A percentile compares a stretch with the other conserved stretches of the same genome.
These are phyloP conservation scores for Alviniconcha marisindica DNA, from an alignment of 1,140 invertebrate species.

Conservation along the genomic window DNA sequence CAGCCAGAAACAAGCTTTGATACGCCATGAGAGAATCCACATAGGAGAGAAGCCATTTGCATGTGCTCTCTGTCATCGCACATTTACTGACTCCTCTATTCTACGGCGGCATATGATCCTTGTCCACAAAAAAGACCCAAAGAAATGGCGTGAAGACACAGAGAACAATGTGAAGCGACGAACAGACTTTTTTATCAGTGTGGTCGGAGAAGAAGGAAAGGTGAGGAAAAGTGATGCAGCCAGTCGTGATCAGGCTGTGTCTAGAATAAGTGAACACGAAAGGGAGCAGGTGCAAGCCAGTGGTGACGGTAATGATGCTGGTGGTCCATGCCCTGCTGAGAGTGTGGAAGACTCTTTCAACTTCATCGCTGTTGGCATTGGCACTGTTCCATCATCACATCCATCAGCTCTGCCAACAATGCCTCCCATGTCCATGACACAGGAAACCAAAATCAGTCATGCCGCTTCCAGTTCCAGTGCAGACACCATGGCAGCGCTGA, in stretches of 20 bases:
- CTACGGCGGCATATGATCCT: slow-evolving; percentile 71
- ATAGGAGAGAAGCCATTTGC: slow-evolving; percentile 70
- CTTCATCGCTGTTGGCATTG: slow-evolving; percentile 9
- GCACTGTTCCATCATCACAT: background rate
- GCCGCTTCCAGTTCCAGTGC: background rate
- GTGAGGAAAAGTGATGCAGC: background rate
- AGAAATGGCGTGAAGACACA: slow-evolving; percentile 58
- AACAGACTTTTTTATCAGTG: slow-evolving; percentile 50
- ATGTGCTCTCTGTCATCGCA: slow-evolving; percentile 64
- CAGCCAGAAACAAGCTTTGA: slow-evolving; percentile 68
- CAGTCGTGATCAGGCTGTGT: no score
- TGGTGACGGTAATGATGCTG: no score
- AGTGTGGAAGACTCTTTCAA: background rate
- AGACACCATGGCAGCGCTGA: background rate
- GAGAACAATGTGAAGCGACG: slow-evolving; percentile 29
- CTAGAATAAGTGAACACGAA: no score
- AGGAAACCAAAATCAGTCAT: background rate
- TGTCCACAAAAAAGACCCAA: slow-evolving; percentile 64
- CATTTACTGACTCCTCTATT: slow-evolving; percentile 70
- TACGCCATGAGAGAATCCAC: slow-evolving; percentile 70
- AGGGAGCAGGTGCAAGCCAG: no score
- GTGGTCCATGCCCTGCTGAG: background rate
- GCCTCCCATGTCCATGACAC: no score
- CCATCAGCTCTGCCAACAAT: background rate
- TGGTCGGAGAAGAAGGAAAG: slow-evolving; percentile 15